These are phyloP conservation scores for Campylomormyrus numenius DNA, from an alignment of 2,113 vertebrate species.

Conservation along the genomic window DNA sequence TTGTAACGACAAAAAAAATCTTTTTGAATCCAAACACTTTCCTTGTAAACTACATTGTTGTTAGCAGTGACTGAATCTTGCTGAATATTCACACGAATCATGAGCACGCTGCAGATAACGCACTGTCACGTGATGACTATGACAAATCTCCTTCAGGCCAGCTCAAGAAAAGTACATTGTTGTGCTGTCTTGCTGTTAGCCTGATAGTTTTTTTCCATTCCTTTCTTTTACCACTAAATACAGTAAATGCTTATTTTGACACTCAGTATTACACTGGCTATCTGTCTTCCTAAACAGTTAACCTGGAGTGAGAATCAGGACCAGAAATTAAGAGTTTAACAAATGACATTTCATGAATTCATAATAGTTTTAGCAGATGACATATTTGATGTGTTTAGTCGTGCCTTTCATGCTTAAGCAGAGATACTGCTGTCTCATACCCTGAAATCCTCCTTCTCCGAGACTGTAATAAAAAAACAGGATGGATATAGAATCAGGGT, in stretches of 20 bases:
- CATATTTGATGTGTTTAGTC: neutral
- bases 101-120: neutral
- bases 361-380: neutral
- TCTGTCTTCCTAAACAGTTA: neutral
- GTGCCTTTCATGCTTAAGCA: neutral
- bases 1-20: neutral
- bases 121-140: neutral
- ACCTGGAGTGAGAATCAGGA: neutral
- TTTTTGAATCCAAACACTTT: neutral
- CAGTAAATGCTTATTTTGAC: neutral
- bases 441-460: neutral
- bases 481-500: neutral
- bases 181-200: neutral
- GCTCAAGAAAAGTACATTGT: neutral
- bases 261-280: neutral
- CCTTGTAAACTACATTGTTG: neutral
- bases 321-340: neutral
- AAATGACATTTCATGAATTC: neutral
- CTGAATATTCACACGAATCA: neutral
- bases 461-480: neutral
- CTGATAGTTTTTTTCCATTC: neutral
- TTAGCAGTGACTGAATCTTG: neutral
- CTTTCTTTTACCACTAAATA: neutral
- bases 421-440: neutral
- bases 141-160: neutral